phyloP scores from a whole-genome alignment of 2,888 invertebrate species.

The Campaea margaritaria region DNA sequence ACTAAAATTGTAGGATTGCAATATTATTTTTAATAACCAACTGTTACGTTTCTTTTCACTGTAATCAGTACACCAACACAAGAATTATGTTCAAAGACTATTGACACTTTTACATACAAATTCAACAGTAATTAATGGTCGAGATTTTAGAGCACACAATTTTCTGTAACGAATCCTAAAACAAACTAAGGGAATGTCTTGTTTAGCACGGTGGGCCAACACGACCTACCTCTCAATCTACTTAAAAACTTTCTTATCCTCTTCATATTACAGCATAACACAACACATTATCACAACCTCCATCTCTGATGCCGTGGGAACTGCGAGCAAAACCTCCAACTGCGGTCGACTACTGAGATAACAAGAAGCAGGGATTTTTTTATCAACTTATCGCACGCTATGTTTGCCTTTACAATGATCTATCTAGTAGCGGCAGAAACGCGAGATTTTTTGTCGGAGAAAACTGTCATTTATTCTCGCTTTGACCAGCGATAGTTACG shows the following conservation, averaged over 20 bases:
- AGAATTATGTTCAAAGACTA: too few species aligned
- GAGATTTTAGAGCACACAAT: too few species aligned
- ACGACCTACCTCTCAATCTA: conserved; percentile 36
- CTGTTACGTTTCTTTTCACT: too few species aligned
- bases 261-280: conserved; percentile 32
- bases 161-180: not conserved
- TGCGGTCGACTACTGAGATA: conserved; percentile 44
- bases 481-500: too few species aligned
- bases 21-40: too few species aligned
- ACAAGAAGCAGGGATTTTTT: conserved; percentile 42
- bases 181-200: not conserved
- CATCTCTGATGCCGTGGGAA: conserved; percentile 58
- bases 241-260: conserved; percentile 30
- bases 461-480: too few species aligned
- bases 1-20: too few species aligned
- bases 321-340: conserved; percentile 27
- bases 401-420: conserved; percentile 44
- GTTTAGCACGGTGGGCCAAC: not conserved
- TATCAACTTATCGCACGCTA: conserved; percentile 47
- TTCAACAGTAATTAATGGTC: too few species aligned
- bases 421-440: conserved; percentile 30
- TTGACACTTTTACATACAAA: too few species aligned
- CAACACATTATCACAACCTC: conserved; percentile 48
- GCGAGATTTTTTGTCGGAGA: not conserved
- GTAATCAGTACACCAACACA: too few species aligned